Conservation (phyloP, 2,113 vertebrate species). For the Peromyscus maniculatus region DNA sequence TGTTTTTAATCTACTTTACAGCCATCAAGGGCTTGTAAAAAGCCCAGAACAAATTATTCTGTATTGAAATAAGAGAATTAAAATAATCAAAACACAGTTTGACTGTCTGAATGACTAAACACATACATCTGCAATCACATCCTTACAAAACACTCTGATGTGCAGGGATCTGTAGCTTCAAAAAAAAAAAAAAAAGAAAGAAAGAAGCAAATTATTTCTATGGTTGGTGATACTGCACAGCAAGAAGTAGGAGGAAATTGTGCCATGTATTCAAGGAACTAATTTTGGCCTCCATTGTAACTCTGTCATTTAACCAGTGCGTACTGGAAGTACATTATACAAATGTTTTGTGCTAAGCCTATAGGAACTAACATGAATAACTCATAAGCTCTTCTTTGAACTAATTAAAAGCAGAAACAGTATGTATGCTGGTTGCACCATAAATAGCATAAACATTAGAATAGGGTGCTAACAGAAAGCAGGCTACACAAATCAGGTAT, state of each 20-base stretch:
- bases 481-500: neutral
- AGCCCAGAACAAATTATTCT: slow-evolving; percentile 76
- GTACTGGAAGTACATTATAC: slow-evolving; percentile 23
- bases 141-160: slow-evolving; percentile 66
- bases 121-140: slow-evolving; percentile 72
- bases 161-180: slow-evolving; percentile 60
- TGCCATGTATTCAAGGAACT: slow-evolving; percentile 36
- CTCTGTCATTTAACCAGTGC: slow-evolving; percentile 50
- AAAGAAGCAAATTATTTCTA: slow-evolving; percentile 51
- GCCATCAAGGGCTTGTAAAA: slow-evolving; percentile 63
- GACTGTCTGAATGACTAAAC: slow-evolving; percentile 75
- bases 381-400: neutral
- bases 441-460: neutral
- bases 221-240: neutral
- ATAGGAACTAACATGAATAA: slow-evolving; percentile 32
- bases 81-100: slow-evolving; percentile 77
- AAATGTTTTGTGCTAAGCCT: neutral
- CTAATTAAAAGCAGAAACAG: neutral
- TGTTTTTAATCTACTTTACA: slow-evolving; percentile 60
- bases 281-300: slow-evolving; percentile 51
- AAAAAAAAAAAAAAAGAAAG: neutral
- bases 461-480: neutral
- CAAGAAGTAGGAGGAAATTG: slow-evolving; percentile 39
- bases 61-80: slow-evolving; percentile 78
- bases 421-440: neutral